phyloP scores from a whole-genome alignment of 2,797 vertebrate genomes.

The Poeciliopsis infans region DNA sequence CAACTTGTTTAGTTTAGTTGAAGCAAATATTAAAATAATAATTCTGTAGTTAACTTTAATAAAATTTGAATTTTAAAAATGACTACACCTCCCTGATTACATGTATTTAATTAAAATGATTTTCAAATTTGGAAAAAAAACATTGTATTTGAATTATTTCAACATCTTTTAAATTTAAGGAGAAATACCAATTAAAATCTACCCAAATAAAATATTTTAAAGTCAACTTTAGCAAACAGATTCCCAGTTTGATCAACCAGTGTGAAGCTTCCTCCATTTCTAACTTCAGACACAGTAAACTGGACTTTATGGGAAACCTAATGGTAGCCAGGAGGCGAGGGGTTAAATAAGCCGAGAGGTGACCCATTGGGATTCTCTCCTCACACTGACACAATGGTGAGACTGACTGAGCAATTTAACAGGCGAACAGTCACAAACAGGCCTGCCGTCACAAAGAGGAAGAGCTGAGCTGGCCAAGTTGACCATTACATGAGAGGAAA shows the following conservation, averaged over 20 bases:
- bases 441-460: slow-evolving; percentile 44
- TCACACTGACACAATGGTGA: slow-evolving; percentile 46
- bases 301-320: slow-evolving; percentile 28
- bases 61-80: neutral
- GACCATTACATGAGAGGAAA: slow-evolving; percentile 25
- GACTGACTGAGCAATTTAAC: slow-evolving; percentile 41
- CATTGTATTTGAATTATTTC: neutral
- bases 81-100: neutral
- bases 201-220: neutral
- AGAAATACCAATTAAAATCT: neutral
- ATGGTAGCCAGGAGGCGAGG: slow-evolving; percentile 20
- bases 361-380: slow-evolving; percentile 31
- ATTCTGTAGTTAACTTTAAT: neutral
- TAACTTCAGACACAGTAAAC: neutral
- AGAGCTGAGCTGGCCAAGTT: slow-evolving; percentile 33
- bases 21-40: neutral
- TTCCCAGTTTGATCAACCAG: neutral
- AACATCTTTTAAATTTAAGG: neutral
- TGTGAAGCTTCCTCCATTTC: neutral
- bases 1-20: neutral
- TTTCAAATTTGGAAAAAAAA: neutral
- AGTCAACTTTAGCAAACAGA: neutral
- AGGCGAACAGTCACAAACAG: slow-evolving; percentile 24
- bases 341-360: slow-evolving; percentile 31
- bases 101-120: neutral